Percentiles rank a stretch among this genome's conserved stretches.
These are phyloP conservation scores for Homarus americanus DNA, from an alignment of 1,140 invertebrate genomes.

Conservation along the genomic window DNA sequence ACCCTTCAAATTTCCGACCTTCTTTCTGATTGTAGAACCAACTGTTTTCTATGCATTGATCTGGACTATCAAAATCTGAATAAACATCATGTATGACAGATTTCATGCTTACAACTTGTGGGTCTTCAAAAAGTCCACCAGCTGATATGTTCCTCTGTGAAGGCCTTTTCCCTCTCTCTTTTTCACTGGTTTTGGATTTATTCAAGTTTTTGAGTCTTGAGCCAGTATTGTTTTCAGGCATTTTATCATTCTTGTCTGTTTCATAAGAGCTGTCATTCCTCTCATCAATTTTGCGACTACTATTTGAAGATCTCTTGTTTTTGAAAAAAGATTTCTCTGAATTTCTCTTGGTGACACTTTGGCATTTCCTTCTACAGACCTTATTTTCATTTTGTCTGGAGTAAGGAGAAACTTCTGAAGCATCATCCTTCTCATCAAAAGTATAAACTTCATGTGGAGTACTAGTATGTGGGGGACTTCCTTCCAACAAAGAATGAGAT, in stretches of 20 bases:
- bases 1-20: background rate
- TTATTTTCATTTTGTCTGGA: no score
- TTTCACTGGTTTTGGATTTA: background rate
- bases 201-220: background rate
- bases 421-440: background rate
- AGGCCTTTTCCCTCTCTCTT: background rate
- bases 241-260: background rate
- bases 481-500: background rate
- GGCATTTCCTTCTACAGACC: background rate
- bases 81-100: background rate
- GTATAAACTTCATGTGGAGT: background rate
- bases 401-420: background rate
- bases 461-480: background rate
- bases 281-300: background rate
- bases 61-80: conserved; percentile 1
- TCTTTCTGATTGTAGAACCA: background rate
- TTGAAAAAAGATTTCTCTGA: background rate
- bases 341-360: background rate
- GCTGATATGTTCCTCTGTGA: background rate
- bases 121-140: background rate
- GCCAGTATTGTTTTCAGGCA: background rate
- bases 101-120: background rate
- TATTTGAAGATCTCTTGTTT: background rate
- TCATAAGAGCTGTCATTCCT: background rate
- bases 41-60: background rate